These are phyloP conservation scores for Sylvicapra grimmia DNA, from an alignment of 2,113 vertebrate genomes.

Conservation along the genomic window DNA sequence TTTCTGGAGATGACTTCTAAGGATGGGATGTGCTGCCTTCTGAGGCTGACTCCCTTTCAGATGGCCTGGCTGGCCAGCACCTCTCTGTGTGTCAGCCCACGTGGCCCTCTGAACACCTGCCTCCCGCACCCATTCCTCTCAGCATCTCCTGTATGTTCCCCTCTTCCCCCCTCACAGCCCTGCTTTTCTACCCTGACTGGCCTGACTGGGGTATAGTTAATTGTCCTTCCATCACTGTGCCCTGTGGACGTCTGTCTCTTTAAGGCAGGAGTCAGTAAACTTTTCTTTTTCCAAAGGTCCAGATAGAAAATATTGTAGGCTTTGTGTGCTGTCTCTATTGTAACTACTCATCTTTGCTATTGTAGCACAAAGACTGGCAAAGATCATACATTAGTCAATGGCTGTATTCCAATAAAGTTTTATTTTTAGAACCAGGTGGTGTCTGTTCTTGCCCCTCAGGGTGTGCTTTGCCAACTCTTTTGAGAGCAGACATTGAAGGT, in stretches of 20 bases:
- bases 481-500: neutral
- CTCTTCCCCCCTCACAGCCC: neutral
- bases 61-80: neutral
- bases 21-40: neutral
- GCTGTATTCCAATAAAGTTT: neutral
- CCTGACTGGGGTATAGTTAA: no score
- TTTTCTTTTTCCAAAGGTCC: neutral
- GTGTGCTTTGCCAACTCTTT: neutral
- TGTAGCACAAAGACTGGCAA: neutral
- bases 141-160: neutral
- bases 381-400: neutral
- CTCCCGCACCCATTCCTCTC: neutral
- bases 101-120: fast-evolving
- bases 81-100: neutral
- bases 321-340: neutral
- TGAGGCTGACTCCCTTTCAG: neutral
- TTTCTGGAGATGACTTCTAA: neutral
- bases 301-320: neutral
- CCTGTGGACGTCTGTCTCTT: neutral
- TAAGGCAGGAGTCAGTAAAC: neutral
- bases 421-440: neutral
- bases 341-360: neutral
- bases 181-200: neutral
- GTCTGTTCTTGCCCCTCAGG: neutral
- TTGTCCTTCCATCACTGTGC: neutral